A percentile compares a stretch with the other conserved stretches of the same genome.
phyloP scores from a whole-genome alignment of 2,797 vertebrate genomes.

The Argya squamiceps region DNA sequence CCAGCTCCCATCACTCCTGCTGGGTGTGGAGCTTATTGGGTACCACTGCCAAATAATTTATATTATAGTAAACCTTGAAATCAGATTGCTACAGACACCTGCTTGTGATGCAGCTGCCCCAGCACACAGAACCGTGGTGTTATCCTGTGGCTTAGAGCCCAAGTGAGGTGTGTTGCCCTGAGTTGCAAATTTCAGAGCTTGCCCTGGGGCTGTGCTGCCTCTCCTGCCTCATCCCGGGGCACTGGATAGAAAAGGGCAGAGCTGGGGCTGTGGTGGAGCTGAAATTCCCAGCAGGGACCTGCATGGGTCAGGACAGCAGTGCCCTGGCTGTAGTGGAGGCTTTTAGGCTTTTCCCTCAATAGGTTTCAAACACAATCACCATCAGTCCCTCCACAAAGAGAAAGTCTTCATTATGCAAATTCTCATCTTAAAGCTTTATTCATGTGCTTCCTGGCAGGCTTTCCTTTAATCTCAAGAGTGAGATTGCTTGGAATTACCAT shows the following conservation, averaged over 20 bases:
- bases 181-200: not conserved
- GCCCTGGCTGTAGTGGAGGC: not conserved
- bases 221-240: rapidly evolving
- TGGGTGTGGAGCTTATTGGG: rapidly evolving
- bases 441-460: conserved; percentile 79
- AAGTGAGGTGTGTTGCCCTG: rapidly evolving
- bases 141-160: not conserved
- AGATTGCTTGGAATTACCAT: conserved; percentile 81
- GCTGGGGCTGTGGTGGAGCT: not conserved
- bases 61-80: not conserved
- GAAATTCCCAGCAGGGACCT: not conserved
- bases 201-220: not conserved
- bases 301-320: not conserved
- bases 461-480: conserved; percentile 79
- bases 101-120: rapidly evolving
- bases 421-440: conserved; percentile 79
- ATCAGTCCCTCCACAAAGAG: conserved; percentile 50
- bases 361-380: conserved; percentile 35
- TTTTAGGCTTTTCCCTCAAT: conserved; percentile 2
- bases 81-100: not conserved
- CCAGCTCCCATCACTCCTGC: not conserved
- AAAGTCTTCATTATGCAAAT: conserved; percentile 80
- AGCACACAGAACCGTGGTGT: rapidly evolving
- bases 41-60: not conserved
- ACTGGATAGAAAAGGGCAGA: not conserved